Base-by-base conservation (phyloP, 2,797 vertebrate species). In the Malacoraja senta region DNA sequence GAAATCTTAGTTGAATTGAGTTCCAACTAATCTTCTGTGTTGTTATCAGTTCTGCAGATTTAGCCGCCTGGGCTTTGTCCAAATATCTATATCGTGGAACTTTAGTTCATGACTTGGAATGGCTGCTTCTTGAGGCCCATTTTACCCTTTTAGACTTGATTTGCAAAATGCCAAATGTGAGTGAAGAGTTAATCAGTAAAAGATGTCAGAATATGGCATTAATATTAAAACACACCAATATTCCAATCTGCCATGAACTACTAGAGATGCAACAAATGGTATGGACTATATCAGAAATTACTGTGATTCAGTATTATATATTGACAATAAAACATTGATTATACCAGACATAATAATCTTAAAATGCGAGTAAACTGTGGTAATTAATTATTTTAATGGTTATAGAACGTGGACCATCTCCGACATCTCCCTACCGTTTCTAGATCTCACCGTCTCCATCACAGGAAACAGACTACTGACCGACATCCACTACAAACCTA, bases 111-210 rank as follows among this genome's bases (percentile, higher is more conserved):
- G 96, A 97, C 95, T 95, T 97, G 95, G 95, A 96, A 95, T 96
- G 95, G 95, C 94, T 95, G 91, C 94, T 96, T 94, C 95, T 96
- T 94, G 94, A 96, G 53, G 95, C 96, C 94, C 95, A 96, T 93
- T 97, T 96, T 21, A 94, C 95, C 93, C 96, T 96, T 93, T 95
- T 96, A 93, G 95, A 95, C 94, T 95, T 95, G 93, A 95, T 97
- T 93, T 91, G 95, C 94, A 95, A 95, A 95, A 95, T 94, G 93
- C 68, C 35, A 79, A 94, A 13, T 0, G 0, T 93, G 77, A 95
- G 53, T 91, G 94, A 95, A 94, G 93, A 94, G 94, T 95, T 94
- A 94, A 72, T 95, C 93, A 94, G 94, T 58, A 96, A 95, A 94
- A 95, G 96, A 93, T 94, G 95, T 94, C 94, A 95, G 93, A 94